Evolutionary conservation across 2,888 invertebrate species (phyloP).

Genomic region (Ormyrus thymus): DNA sequence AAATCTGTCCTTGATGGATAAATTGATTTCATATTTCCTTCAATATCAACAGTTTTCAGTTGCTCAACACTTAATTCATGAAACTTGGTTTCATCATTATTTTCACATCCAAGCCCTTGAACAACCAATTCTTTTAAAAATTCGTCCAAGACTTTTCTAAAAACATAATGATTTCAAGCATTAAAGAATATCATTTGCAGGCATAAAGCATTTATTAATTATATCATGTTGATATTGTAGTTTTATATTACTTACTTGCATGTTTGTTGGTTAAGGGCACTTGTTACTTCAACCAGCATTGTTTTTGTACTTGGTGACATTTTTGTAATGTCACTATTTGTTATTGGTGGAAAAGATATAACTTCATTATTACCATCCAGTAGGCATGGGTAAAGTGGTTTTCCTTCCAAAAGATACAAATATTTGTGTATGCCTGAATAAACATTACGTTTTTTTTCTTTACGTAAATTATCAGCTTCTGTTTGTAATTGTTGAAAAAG

Average conservation of each 20-base stretch:
- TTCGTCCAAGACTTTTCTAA: constrained; percentile 80
- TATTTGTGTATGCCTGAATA: constrained; percentile 91
- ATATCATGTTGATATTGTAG: background rate
- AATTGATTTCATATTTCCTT: constrained; percentile 84
- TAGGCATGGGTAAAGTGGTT: constrained; percentile 84
- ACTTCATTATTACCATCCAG: constrained; percentile 80
- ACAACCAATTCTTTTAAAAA: constrained; percentile 81
- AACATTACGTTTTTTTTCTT: constrained; percentile 88
- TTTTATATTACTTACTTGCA: constrained; percentile 75
- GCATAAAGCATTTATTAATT: background rate
- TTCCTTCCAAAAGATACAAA: constrained; percentile 85
- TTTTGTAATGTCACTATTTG: constrained; percentile 89
- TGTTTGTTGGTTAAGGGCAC: constrained; percentile 79
- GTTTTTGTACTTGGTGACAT: constrained; percentile 81
- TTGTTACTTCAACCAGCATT: constrained; percentile 87
- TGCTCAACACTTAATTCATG: constrained; percentile 78
- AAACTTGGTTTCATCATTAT: constrained; percentile 67
- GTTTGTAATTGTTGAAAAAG: constrained; percentile 82
- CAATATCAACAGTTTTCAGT: constrained; percentile 82
- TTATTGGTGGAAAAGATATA: constrained; percentile 91
- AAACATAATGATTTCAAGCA: constrained; percentile 7
- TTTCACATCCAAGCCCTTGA: constrained; percentile 76
- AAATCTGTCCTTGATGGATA: constrained; percentile 88
- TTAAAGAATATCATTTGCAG: constrained; percentile 2
- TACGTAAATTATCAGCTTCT: constrained; percentile 87